Evolutionary conservation across 2,888 invertebrate species (phyloP), one percentile per base, ranked within the genome.

Genomic region (Zhuqinia jingwanae): DNA sequence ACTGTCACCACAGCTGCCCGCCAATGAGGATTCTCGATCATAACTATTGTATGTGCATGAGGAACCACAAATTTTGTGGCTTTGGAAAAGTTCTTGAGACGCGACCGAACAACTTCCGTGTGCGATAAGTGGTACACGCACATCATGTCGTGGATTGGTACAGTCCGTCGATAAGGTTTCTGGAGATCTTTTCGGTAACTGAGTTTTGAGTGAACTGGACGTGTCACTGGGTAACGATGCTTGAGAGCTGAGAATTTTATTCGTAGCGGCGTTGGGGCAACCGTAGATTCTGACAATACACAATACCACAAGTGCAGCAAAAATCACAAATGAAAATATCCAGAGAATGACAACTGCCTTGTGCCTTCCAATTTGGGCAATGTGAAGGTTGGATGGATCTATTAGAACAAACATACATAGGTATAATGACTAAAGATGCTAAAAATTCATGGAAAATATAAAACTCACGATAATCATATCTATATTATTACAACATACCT

Each of bases 161-260:
- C 89, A 88, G 58, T 89, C 88, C 27, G 90, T 90, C 13, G 89
- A 90, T 27, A 89, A 63, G 0, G 90, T 90, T 77, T 85, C 88
- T 47, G 89, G 89, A 79, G 90, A 90, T 85, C 87, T 77, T 73
- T 89, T 88, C 5, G 89, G 89, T 30, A 89, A 63, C 78, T 85
- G 83, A 78, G 84, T 82, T 79, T 88, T 87, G 50, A 36, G 73
- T n/a, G 45, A 58, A 5, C 65, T 45, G 27, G 82, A 58, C 42
- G 88, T 15, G 58, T 65, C 83, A 56, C 77, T 85, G 10, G 45
- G 58, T 10, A 50, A 20, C 0, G 60, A 36, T 6, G 30, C 36
- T 13, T 75, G 75, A 2, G 79, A 50, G 17, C 53, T 76, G 22
- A 65, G 36, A 17, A 30, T 53, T 47, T 86, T 86, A 25, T 45